Percentiles rank a stretch among this genome's conserved stretches.
Evolutionary conservation across 37 sponge, comb jelly and placozoan genomes (phyloP).

Genomic region (Beroe ovata): DNA sequence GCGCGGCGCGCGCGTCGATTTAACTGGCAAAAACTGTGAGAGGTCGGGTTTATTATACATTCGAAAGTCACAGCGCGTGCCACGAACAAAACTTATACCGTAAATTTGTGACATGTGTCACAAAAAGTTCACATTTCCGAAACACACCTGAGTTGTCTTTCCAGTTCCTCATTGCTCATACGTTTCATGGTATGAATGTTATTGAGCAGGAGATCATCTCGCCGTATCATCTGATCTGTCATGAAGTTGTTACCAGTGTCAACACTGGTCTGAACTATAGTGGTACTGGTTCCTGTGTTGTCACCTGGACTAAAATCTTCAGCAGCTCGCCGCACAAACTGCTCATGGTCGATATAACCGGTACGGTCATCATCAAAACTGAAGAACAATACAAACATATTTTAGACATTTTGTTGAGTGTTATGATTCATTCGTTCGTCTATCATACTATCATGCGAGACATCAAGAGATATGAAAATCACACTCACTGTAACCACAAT

Average conservation of each 20-base stretch:
- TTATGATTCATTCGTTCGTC: no score
- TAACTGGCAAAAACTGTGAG: conserved; percentile 53
- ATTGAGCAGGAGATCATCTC: conserved; percentile 49
- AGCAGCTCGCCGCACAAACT: conserved; percentile 52
- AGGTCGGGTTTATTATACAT: background rate
- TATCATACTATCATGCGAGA: no score
- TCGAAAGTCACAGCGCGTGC: conserved; percentile 15
- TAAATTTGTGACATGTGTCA: conserved; percentile 4
- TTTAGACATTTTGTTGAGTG: no score
- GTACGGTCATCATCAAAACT: conserved; percentile 66
- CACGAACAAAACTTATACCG: background rate
- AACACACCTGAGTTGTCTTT: conserved; percentile 28
- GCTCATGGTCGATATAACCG: conserved; percentile 60
- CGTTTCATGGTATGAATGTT: conserved; percentile 19
- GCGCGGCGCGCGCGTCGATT: background rate
- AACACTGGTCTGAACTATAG: background rate
- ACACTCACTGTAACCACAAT: conserved; percentile 39
- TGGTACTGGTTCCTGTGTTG: conserved; percentile 20
- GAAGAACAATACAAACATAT: no score
- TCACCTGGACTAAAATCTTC: conserved; percentile 58
- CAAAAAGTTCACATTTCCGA: background rate
- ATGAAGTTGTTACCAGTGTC: background rate
- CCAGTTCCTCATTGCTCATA: conserved; percentile 50
- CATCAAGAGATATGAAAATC: no score
- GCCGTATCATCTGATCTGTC: background rate